A percentile compares a stretch with the other conserved stretches of the same genome.
These are phyloP conservation scores for Platyura marginata DNA, from an alignment of 1,140 invertebrate genomes.

Conservation along the genomic window DNA sequence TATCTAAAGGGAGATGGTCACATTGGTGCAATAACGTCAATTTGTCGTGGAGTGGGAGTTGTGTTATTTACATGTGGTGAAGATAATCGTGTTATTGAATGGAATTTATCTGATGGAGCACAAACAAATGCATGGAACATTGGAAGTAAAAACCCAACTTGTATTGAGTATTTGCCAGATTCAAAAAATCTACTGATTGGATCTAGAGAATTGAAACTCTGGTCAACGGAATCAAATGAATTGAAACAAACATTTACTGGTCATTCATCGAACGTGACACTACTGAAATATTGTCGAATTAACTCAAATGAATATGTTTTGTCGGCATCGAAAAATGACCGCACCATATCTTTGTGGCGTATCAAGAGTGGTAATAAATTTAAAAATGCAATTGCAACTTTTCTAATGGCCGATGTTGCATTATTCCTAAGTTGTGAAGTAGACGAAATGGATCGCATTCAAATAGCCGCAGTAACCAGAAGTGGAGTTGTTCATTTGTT, in stretches of 20 bases:
- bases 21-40: conserved; percentile 27
- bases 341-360: conserved; percentile 21
- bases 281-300: conserved; percentile 28
- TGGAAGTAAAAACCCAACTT: conserved; percentile 41
- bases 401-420: conserved; percentile 46
- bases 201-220: conserved; percentile 41
- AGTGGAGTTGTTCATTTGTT: conserved; percentile 61
- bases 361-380: conserved; percentile 13
- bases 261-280: conserved; percentile 40
- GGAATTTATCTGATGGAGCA: conserved; percentile 30
- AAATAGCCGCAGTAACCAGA: conserved; percentile 43
- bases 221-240: conserved; percentile 36
- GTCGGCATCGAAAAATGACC: conserved; percentile 30
- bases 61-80: conserved; percentile 31
- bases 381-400: conserved; percentile 28
- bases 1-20: conserved; percentile 27
- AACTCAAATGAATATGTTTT: conserved; percentile 32
- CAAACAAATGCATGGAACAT: conserved; percentile 37
- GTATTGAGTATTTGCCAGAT: conserved; percentile 40
- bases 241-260: conserved; percentile 43
- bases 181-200: conserved; percentile 43
- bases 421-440: conserved; percentile 29
- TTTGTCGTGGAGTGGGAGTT: conserved; percentile 27
- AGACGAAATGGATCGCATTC: conserved; percentile 27
- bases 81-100: conserved; percentile 29